phyloP scores from a whole-genome alignment of 2,888 invertebrate species.

The Imbricaverruca yamaguchii region DNA sequence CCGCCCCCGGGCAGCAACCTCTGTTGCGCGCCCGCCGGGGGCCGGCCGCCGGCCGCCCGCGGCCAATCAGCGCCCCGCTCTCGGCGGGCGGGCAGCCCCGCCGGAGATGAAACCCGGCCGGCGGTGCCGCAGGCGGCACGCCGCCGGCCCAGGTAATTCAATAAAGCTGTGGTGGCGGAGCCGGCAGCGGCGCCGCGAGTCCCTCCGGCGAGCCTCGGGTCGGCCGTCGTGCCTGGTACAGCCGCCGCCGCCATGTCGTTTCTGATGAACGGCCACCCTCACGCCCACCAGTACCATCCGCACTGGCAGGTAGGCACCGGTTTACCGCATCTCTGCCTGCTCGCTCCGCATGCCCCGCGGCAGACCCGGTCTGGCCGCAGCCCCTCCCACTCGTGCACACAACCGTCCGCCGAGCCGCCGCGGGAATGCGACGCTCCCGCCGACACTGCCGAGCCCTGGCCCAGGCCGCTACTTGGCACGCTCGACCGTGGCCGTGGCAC shows the following conservation, averaged over 20 bases:
- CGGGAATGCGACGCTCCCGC: background rate
- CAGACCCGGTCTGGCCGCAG: too few relatives aligned
- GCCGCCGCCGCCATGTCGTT: background rate
- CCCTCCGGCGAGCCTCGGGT: background rate
- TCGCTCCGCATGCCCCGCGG: too few relatives aligned
- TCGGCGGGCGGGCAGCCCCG: background rate
- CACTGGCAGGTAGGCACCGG: constrained; percentile 10
- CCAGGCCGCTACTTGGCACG: too few relatives aligned
- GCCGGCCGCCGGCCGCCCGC: constrained; percentile 2
- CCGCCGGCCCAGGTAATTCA: background rate
- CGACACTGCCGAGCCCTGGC: background rate
- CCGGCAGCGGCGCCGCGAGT: background rate
- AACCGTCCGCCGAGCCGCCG: background rate
- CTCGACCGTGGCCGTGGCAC: too few relatives aligned
- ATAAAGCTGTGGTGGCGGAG: background rate
- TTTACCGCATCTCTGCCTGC: too few relatives aligned
- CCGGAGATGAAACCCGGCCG: background rate
- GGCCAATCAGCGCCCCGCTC: background rate
- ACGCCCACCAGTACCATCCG: background rate
- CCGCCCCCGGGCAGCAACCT: background rate
- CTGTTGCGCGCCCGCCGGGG: constrained; percentile 7
- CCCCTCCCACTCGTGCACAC: too few relatives aligned
- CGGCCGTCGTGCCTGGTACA: background rate
- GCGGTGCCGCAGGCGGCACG: background rate
- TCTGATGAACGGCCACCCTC: constrained; percentile 10